Percentiles rank a stretch among this genome's conserved stretches.
phyloP scores from a whole-genome alignment of 2,888 invertebrate genomes.

The Conchocele bisecta region DNA sequence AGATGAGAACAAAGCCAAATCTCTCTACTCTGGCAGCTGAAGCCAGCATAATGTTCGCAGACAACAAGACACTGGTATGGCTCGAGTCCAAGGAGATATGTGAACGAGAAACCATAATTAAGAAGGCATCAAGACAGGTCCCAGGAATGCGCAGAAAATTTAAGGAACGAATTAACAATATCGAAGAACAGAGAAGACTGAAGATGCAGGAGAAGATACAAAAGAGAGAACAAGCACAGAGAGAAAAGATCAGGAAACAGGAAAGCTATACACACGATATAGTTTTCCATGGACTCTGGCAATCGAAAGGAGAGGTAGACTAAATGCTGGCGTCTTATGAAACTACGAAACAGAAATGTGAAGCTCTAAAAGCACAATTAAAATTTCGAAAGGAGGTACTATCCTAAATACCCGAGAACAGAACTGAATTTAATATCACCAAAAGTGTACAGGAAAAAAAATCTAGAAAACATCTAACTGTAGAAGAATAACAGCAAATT shows the following conservation, averaged over 20 bases:
- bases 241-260: conserved; percentile 25
- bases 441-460: conserved; percentile 1
- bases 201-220: conserved; percentile 23
- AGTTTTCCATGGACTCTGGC: conserved; percentile 33
- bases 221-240: conserved; percentile 16
- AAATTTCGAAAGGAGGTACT: conserved; percentile 34
- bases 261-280: conserved; percentile 29
- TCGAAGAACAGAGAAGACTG: conserved; percentile 13
- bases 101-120: background rate
- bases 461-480: conserved; percentile 1
- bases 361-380: conserved; percentile 34
- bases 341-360: conserved; percentile 11
- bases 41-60: conserved; percentile 35
- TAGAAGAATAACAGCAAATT: background rate
- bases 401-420: conserved; percentile 20
- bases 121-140: background rate
- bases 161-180: conserved; percentile 10
- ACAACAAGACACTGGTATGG: conserved; percentile 26
- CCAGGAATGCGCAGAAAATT: background rate
- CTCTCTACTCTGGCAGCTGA: conserved; percentile 30
- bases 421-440: conserved; percentile 9
- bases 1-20: conserved; percentile 35
- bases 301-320: conserved; percentile 22
- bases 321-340: conserved; percentile 33
- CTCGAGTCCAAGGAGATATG: conserved; percentile 4